Conservation (phyloP, 2,888 invertebrate species). For the Trachelus tabidus region DNA sequence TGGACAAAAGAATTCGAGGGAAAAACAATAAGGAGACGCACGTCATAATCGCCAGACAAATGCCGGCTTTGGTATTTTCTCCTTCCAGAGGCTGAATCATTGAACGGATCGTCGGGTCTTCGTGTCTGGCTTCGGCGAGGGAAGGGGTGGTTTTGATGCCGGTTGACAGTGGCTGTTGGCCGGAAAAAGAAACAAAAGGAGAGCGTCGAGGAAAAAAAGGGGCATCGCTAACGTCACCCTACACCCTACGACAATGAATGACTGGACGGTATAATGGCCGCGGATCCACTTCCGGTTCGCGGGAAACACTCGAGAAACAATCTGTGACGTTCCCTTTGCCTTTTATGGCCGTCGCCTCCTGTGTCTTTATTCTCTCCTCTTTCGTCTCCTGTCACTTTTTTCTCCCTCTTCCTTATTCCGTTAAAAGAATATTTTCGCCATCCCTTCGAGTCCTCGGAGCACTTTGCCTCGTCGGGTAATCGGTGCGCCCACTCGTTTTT, state of each 20-base stretch:
- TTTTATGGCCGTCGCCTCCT: not conserved
- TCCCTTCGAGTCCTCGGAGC: not conserved
- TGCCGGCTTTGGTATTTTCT: constrained; percentile 10
- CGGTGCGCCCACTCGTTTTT: not conserved
- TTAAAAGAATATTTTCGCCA: not conserved
- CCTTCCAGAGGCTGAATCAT: not conserved
- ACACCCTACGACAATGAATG: not conserved
- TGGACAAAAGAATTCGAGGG: constrained; percentile 19
- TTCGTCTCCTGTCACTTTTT: not conserved
- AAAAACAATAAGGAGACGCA: constrained; percentile 23
- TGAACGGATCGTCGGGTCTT: not conserved
- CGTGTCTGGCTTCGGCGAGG: not conserved
- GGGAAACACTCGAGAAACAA: not conserved
- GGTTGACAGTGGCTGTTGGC: not conserved
- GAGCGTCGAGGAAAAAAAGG: not conserved
- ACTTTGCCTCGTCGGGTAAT: not conserved
- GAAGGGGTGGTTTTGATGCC: not conserved
- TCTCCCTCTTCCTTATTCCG: not conserved
- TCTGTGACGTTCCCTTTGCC: not conserved
- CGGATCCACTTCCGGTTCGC: not conserved
- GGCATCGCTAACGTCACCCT: not conserved
- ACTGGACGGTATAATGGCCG: not conserved
- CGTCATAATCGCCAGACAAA: constrained; percentile 30
- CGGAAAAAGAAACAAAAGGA: not conserved
- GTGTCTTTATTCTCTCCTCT: not conserved